Percentiles rank a stretch among this genome's conserved stretches.
Evolutionary conservation across 2,113 vertebrate genomes (phyloP).

Genomic region (Balaeniceps rex): DNA sequence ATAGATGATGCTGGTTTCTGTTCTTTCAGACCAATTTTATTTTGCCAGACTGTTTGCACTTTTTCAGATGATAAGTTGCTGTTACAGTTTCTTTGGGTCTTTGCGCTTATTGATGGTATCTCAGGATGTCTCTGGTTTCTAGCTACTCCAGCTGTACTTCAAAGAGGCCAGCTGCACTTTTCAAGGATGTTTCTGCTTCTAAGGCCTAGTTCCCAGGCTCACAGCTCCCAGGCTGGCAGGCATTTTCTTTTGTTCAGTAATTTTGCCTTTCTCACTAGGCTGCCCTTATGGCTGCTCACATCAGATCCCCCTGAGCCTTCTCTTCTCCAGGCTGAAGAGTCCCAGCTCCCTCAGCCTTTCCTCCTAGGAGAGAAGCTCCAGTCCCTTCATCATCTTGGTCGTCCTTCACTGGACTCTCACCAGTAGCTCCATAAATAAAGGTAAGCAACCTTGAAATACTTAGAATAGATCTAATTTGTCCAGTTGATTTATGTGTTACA

Average conservation of each 20-base stretch:
- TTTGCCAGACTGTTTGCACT: not conserved
- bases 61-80: not conserved
- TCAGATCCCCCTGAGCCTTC: not conserved
- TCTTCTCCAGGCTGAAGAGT: not conserved
- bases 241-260: not conserved
- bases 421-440: not conserved
- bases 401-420: not conserved
- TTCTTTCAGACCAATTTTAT: not conserved
- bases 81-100: not conserved
- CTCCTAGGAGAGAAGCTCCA: not conserved
- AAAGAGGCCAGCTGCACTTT: not conserved
- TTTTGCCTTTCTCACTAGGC: not conserved
- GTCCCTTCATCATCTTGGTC: not conserved
- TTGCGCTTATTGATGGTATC: not conserved
- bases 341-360: not conserved
- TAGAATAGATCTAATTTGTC: not conserved
- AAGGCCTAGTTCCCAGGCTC: not conserved
- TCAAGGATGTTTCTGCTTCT: not conserved
- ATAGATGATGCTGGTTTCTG: not conserved
- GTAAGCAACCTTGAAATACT: not conserved
- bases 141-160: no score
- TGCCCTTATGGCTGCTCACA: not conserved
- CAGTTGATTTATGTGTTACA: not conserved
- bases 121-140: not conserved
- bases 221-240: not conserved